Evolutionary conservation across 2,113 vertebrate genomes (phyloP).

Genomic region (Cyanoramphus novaezelandiae): DNA sequence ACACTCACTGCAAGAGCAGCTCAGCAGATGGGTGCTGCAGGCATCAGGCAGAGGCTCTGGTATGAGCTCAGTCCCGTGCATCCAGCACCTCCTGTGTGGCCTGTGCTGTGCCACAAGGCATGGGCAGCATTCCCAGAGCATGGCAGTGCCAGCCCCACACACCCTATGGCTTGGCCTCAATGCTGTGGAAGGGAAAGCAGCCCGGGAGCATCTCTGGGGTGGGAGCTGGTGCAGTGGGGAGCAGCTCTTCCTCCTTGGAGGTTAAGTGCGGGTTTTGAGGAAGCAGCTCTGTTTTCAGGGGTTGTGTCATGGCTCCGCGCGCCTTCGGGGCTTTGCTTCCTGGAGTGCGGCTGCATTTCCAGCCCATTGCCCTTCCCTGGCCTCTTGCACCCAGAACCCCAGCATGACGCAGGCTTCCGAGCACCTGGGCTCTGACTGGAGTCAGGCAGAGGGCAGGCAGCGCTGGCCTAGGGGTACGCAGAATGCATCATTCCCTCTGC

Average conservation of each 20-base stretch:
- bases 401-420: rapidly evolving
- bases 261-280: background rate
- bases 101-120: rapidly evolving
- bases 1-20: background rate
- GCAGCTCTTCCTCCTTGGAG: background rate
- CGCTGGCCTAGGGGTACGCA: background rate
- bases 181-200: background rate
- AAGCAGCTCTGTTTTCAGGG: background rate
- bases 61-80: background rate
- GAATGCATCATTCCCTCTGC: rapidly evolving
- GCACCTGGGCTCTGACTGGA: background rate
- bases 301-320: background rate
- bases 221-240: rapidly evolving
- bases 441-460: background rate
- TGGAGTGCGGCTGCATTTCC: background rate
- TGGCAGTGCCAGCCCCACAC: background rate
- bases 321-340: slow-evolving; percentile 20
- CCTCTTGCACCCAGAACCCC: rapidly evolving
- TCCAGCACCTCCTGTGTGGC: background rate
- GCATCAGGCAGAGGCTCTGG: background rate
- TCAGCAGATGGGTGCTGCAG: background rate
- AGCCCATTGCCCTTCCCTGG: background rate
- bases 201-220: rapidly evolving
- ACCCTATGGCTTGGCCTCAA: no score
- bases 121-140: background rate